phyloP scores from a whole-genome alignment of 2,113 vertebrate genomes.

The Sterrhoptilus dennistouni region DNA sequence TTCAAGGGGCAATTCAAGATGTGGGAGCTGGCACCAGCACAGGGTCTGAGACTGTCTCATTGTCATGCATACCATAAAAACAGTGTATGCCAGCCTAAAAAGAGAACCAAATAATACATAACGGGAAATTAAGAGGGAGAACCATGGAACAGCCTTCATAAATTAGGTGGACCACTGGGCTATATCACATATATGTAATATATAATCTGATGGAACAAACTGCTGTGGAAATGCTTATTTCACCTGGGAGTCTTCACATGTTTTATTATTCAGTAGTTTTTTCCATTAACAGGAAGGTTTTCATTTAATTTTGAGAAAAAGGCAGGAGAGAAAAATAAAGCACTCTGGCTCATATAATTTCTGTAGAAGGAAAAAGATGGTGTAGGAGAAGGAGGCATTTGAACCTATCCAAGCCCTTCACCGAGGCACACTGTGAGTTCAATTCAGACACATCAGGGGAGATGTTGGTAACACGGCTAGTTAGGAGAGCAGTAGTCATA shows the following conservation, averaged over 20 bases:
- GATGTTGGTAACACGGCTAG: not conserved
- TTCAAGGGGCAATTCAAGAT: constrained; percentile 47
- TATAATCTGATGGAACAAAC: not conserved
- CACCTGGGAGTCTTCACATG: not conserved
- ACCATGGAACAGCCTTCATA: constrained; percentile 13
- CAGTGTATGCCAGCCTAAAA: not conserved
- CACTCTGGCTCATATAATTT: not conserved
- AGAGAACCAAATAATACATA: not conserved
- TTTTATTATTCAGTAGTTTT: constrained; percentile 60
- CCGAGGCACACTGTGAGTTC: not conserved
- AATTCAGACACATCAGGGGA: not conserved
- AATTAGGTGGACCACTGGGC: not conserved
- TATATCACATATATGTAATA: not conserved
- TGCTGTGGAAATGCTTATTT: constrained; percentile 41
- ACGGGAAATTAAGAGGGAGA: constrained; percentile 48
- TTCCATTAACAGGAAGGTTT: not conserved
- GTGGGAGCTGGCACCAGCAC: not conserved
- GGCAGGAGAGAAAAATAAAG: not conserved
- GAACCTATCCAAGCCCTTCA: not conserved
- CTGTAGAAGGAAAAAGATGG: not conserved
- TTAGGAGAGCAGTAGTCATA: not conserved
- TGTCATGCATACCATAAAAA: not conserved
- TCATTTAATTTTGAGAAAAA: constrained; percentile 10
- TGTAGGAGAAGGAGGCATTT: not conserved
- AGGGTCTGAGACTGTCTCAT: not conserved